Percentiles rank a stretch among this genome's conserved stretches.
Conservation (phyloP, 2,888 invertebrate genomes). For the Melanotus villosus region DNA sequence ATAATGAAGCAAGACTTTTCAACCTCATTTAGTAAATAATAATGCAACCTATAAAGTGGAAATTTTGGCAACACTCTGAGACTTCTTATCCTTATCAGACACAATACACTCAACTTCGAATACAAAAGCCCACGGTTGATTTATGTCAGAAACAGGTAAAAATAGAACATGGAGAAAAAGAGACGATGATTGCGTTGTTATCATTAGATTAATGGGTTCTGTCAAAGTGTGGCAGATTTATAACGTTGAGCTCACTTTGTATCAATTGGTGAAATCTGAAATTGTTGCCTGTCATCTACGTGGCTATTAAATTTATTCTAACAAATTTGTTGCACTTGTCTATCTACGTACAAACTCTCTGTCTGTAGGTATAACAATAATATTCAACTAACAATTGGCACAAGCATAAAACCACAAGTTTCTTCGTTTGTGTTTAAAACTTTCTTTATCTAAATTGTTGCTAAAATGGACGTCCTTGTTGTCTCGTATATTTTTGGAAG, state of each 20-base stretch:
- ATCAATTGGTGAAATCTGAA: constrained; percentile 11
- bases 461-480: too few relatives aligned
- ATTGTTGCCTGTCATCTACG: not conserved
- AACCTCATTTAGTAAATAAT: not conserved
- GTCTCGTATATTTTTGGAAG: too few relatives aligned
- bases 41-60: not conserved
- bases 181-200: constrained; percentile 20
- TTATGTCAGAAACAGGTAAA: constrained; percentile 25
- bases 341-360: not conserved
- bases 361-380: not conserved
- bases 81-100: not conserved
- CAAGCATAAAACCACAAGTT: not conserved
- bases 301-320: constrained; percentile 22
- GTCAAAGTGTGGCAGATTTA: constrained; percentile 25
- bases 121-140: constrained; percentile 14
- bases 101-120: constrained; percentile 8
- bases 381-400: not conserved
- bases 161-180: constrained; percentile 20
- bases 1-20: not conserved
- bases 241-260: constrained; percentile 17
- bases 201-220: constrained; percentile 26
- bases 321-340: not conserved
- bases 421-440: not conserved
- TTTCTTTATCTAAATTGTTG: too few relatives aligned
- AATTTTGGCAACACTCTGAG: not conserved